Evolutionary conservation across 23 tunicate genomes (phyloP).

Genomic region (Diplosoma virens): DNA sequence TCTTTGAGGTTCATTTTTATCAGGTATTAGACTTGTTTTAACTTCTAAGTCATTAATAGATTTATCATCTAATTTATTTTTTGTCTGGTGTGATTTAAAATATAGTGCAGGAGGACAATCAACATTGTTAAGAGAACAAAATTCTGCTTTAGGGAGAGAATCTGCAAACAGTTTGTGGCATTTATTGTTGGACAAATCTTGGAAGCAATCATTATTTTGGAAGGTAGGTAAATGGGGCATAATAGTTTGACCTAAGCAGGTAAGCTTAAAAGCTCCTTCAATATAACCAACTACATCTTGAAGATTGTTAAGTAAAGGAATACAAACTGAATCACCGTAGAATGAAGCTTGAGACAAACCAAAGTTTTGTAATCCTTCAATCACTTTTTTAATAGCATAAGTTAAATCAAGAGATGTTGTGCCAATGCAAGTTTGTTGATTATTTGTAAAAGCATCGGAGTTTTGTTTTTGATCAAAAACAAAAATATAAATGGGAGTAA

Average conservation of each 20-base stretch:
- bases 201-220: background rate
- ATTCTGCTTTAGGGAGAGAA: background rate
- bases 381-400: conserved; percentile 23
- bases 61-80: background rate
- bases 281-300: conserved; percentile 49
- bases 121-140: too few relatives aligned
- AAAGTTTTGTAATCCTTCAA: conserved; percentile 43
- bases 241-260: conserved; percentile 66
- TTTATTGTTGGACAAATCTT: background rate
- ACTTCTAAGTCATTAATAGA: background rate
- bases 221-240: conserved; percentile 41
- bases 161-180: background rate
- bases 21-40: background rate
- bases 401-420: conserved; percentile 24
- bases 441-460: conserved; percentile 2
- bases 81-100: conserved; percentile 20
- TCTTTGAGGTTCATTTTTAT: background rate
- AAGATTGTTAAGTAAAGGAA: conserved; percentile 22
- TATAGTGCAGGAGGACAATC: conserved; percentile 50
- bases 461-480: conserved; percentile 27
- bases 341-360: conserved; percentile 36
- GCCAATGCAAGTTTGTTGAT: conserved; percentile 25
- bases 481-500: conserved; percentile 40
- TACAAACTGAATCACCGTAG: conserved; percentile 18
- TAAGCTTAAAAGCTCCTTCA: conserved; percentile 49